These are phyloP conservation scores for Gephyroberyx darwinii DNA, from an alignment of 2,797 vertebrate species.

Conservation along the genomic window DNA sequence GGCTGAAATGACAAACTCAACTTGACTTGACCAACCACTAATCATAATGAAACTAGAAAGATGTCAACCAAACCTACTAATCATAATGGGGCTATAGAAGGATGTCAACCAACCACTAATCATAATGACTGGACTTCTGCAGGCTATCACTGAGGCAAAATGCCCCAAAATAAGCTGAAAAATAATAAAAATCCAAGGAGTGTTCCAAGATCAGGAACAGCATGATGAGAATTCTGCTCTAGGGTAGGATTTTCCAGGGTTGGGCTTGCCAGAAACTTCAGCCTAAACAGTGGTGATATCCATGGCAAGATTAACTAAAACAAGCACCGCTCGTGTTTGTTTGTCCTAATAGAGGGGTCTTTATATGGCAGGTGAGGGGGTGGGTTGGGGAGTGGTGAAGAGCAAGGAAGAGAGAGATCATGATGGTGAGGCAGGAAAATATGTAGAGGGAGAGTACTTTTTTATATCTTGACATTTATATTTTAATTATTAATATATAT, in stretches of 20 bases:
- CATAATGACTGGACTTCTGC: no score
- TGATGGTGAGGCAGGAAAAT: no score
- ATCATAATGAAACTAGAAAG: no score
- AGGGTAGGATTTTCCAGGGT: not conserved
- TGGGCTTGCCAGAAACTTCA: constrained; percentile 16
- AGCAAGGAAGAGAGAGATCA: constrained; percentile 9
- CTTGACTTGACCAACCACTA: no score
- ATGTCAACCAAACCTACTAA: no score
- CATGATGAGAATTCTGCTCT: constrained; percentile 10
- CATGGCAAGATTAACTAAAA: constrained; percentile 45
- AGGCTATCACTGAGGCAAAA: not conserved
- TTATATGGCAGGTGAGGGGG: constrained; percentile 36
- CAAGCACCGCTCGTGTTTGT: constrained; percentile 49
- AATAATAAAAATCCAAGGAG: not conserved
- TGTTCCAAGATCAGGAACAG: constrained; percentile 22
- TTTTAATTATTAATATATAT: no score
- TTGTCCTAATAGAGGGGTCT: constrained; percentile 33
- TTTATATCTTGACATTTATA: no score
- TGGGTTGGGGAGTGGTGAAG: constrained; percentile 9
- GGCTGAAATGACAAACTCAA: no score
- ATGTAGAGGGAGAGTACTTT: no score
- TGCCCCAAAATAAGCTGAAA: not conserved
- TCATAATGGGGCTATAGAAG: no score
- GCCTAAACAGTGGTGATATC: constrained; percentile 42
- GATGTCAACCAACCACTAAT: no score